Conservation (phyloP, 2,888 invertebrate genomes). For the Tillus elongatus region DNA sequence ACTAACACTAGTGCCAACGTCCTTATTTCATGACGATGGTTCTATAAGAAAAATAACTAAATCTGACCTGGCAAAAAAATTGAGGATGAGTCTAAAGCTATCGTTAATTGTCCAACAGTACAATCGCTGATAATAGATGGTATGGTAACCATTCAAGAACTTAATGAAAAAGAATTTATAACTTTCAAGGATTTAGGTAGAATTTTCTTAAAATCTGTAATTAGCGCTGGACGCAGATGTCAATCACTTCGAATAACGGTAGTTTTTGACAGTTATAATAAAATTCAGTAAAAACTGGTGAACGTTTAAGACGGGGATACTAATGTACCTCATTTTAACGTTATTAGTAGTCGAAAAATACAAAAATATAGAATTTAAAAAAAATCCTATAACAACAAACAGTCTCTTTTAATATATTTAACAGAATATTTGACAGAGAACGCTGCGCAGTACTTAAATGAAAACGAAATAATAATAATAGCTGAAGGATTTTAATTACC, state of each 20-base stretch:
- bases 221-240: background rate
- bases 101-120: conserved; percentile 11
- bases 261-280: conserved; percentile 11
- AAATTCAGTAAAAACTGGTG: conserved; percentile 10
- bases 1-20: conserved; percentile 11
- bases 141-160: conserved; percentile 13
- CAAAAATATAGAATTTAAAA: conserved; percentile 10
- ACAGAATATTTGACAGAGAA: conserved; percentile 12
- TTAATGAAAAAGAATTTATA: conserved; percentile 13
- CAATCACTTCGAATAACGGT: conserved; percentile 12
- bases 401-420: conserved; percentile 13
- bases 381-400: conserved; percentile 13
- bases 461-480: no score
- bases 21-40: conserved; percentile 17
- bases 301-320: conserved; percentile 11
- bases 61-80: conserved; percentile 16
- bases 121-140: conserved; percentile 13
- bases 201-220: conserved; percentile 4
- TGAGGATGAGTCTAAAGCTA: conserved; percentile 10
- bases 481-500: conserved; percentile 5
- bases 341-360: conserved; percentile 12
- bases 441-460: conserved; percentile 12
- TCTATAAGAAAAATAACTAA: conserved; percentile 16
- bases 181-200: conserved; percentile 15
- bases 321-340: conserved; percentile 11